Base-by-base conservation (phyloP, 2,888 invertebrate species). In the Melinaea marsaeus region DNA sequence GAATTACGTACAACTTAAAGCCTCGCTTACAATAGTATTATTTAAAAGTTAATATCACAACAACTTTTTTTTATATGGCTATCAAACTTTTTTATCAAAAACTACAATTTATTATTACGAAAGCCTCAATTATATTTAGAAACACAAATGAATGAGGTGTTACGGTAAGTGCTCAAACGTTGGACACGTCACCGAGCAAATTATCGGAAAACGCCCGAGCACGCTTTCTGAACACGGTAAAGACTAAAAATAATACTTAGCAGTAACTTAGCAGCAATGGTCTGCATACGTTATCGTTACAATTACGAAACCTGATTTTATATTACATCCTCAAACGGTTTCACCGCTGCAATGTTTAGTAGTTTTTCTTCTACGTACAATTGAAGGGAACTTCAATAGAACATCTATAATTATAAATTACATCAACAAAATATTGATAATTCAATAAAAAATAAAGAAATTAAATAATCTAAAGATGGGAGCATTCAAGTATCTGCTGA, bases 181-280 rank as follows among this genome's bases (percentile, higher is more conserved):
- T 69, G 62, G 78, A 78, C 76, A 79, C 77, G 79, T 79, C 82
- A 80, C 76, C 78, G 69, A 67, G 81, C 81, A 84, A 86, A 86
- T 88, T 88, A 85, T 84, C 82, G 84, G 77, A 76, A 79, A 79
- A 79, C 85, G 79, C 83, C 83, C 73, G 79, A 81, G 77, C 83
- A 90, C 89, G 89, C 90, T 90, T 90, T 90, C 90, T 89, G 89
- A 82, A 84, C 90, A 86, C 85, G 74, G 76, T 86, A 88, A 80
- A 71, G 77, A 72, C 77, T 85, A 83, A 87, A 81, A 85, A 84
- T 83, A 74, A 81, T 86, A 87, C 81, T 87, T 84, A 81, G 76
- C 67, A 65, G 71, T 75, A 71, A 77, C 75, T 72, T 75, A 72
- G 69, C 76, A 74, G 69, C 76, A 74, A 79, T 78, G 74, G 75